Evolutionary conservation across 2,113 vertebrate genomes (phyloP), one percentile per base, ranked within the genome.

Genomic region (Etheostoma spectabile): DNA sequence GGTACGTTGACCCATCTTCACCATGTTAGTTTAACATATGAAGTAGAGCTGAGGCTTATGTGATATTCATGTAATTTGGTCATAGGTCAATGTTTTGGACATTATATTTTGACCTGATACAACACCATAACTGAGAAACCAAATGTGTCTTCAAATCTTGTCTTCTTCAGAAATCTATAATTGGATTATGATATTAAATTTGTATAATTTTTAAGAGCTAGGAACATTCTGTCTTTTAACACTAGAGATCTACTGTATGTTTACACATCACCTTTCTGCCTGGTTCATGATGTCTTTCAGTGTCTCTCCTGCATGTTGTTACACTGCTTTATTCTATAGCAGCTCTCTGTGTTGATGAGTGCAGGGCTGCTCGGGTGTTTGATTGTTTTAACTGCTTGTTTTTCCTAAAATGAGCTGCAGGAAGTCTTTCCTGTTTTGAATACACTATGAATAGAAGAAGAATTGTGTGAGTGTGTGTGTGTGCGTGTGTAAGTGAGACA

Each of bases 391-490:
- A 68, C 90, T 82, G 87, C 90, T 91, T 92, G 90, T 91, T 93
- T 92, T 94, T 93, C 89, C 90, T 93, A 87, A 93, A 94, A 92
- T 89, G 90, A 94, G 88, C 80, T 55, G 88, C 91, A 95, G 91
- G 93, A 95, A 93, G 92, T 90, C 80, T 81, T 94, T 95, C 95
- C 95, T 95, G 94, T 95, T 95, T 92, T 94, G 85, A 90, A 93
- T 45, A 71, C 80, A 84, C 92, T 93, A 92, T 92, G 86, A 93
- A 92, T 95, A 94, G 89, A 86, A 86, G 63, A 42, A 74, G 69
- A 76, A 80, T 53, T 61, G 62, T 86, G 86, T 84, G 55, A 71
- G 15, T 82, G 52, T 38, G 38, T 38, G 38, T 38, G 38, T 38
- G 35, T 8, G 35, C 53, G 60, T 62, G 2, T 19, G 49, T 18